A percentile compares a stretch with the other conserved stretches of the same genome.
Evolutionary conservation across 1,140 invertebrate species (phyloP).

Genomic region (Harpegnathos saltator): DNA sequence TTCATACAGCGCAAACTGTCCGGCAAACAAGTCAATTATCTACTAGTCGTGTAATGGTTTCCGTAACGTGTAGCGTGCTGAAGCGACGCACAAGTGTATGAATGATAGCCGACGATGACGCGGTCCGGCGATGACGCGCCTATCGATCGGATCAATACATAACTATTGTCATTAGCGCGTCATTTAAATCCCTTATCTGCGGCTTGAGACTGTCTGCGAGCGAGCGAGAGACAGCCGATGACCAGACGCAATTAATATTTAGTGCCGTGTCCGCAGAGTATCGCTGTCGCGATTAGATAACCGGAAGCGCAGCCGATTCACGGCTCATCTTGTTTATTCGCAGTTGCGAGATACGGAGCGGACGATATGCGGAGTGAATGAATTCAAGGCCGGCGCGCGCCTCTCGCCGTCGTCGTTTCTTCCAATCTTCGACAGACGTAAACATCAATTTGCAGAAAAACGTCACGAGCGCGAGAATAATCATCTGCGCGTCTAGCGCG

Average conservation of each 20-base stretch:
- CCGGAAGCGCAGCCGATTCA: background rate
- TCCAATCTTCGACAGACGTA: background rate
- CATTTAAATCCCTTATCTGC: too few species aligned
- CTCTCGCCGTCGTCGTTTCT: background rate
- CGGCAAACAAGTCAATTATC: conserved; percentile 48
- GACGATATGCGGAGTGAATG: conserved; percentile 22
- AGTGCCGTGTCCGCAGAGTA: too few species aligned
- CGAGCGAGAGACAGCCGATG: too few species aligned
- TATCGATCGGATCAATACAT: too few species aligned
- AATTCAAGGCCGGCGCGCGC: conserved; percentile 50
- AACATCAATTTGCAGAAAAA: conserved; percentile 43
- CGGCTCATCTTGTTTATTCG: conserved; percentile 23
- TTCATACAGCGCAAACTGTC: background rate
- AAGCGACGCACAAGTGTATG: too few species aligned
- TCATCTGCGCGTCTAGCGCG: background rate
- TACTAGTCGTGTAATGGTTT: too few species aligned
- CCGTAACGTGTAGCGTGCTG: too few species aligned
- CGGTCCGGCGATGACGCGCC: too few species aligned
- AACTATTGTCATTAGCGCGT: too few species aligned
- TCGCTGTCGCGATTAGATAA: background rate
- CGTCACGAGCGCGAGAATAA: background rate
- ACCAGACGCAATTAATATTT: background rate
- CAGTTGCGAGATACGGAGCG: background rate
- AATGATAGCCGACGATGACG: too few species aligned
- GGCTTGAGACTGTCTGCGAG: too few species aligned